Evolutionary conservation across 1,140 invertebrate species (phyloP).

Genomic region (Wasmannia auropunctata): DNA sequence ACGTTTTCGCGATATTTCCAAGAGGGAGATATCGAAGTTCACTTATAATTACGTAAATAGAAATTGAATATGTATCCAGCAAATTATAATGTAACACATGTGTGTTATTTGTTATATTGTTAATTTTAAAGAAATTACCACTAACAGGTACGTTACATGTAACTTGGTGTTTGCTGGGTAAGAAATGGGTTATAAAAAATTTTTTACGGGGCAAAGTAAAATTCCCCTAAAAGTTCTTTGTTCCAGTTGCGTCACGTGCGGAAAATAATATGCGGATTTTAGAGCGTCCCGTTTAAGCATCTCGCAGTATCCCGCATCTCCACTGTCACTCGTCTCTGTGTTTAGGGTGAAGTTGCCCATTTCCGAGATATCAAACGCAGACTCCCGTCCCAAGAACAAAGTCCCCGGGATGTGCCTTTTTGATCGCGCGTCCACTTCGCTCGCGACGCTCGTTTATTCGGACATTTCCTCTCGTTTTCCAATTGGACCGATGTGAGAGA

Average conservation of each 20-base stretch:
- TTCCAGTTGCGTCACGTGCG: background rate
- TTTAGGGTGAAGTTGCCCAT: conserved; percentile 32
- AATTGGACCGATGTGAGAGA: conserved; percentile 33
- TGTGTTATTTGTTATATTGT: too few species aligned
- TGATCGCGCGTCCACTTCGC: conserved; percentile 56
- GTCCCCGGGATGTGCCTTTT: conserved; percentile 56
- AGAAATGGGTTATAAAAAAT: too few species aligned
- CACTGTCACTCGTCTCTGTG: background rate
- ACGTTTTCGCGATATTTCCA: too few species aligned
- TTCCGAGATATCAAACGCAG: conserved; percentile 62
- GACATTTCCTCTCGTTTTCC: conserved; percentile 55
- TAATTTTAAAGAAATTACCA: too few species aligned
- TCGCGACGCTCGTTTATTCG: conserved; percentile 50
- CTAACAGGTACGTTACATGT: too few species aligned
- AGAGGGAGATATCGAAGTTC: too few species aligned
- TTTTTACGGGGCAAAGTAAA: background rate
- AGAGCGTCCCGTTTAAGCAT: background rate
- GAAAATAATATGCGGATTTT: background rate
- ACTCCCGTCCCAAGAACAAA: background rate
- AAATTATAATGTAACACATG: too few species aligned
- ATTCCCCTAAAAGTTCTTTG: background rate
- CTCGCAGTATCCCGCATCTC: background rate
- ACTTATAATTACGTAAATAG: too few species aligned
- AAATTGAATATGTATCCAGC: too few species aligned
- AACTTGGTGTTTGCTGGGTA: too few species aligned